These are phyloP conservation scores for Mnemiopsis leidyi DNA, from an alignment of 37 sponge, comb jelly and placozoan species.

Conservation along the genomic window DNA sequence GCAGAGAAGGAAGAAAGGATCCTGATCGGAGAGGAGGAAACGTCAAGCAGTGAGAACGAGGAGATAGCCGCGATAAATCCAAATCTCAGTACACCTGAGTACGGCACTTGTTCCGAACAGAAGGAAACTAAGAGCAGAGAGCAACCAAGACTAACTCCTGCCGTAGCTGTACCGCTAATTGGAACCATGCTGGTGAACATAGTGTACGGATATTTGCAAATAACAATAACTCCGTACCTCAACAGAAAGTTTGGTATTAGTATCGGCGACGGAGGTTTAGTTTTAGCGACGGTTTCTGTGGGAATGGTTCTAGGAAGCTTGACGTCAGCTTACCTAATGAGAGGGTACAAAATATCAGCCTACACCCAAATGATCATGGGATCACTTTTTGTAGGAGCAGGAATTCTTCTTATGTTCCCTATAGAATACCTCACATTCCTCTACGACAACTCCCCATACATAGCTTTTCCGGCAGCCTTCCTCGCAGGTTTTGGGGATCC, in stretches of 20 bases:
- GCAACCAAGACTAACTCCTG: background rate
- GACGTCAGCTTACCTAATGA: background rate
- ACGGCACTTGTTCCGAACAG: background rate
- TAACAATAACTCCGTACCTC: slow-evolving; percentile 51
- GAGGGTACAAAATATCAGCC: background rate
- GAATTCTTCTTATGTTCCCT: background rate
- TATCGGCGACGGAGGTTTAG: slow-evolving; percentile 10
- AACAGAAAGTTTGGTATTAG: background rate
- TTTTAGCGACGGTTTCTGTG: background rate
- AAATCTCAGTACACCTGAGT: background rate
- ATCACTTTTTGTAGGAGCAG: background rate
- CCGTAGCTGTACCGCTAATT: background rate
- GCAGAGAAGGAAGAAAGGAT: background rate
- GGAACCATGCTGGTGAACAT: background rate
- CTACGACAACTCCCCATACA: background rate
- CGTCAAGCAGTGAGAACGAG: background rate
- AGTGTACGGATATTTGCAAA: slow-evolving; percentile 6
- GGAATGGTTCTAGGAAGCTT: slow-evolving; percentile 31
- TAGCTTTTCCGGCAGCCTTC: slow-evolving; percentile 42
- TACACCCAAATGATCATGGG: background rate
- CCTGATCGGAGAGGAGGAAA: background rate
- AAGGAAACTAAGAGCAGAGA: background rate
- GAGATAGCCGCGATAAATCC: too few species aligned
- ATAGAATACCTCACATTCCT: background rate
- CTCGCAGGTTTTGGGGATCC: slow-evolving; percentile 36